Percentiles rank a stretch among this genome's conserved stretches.
Conservation (phyloP, 1,140 invertebrate species). For the Bradynema listronoti region DNA sequence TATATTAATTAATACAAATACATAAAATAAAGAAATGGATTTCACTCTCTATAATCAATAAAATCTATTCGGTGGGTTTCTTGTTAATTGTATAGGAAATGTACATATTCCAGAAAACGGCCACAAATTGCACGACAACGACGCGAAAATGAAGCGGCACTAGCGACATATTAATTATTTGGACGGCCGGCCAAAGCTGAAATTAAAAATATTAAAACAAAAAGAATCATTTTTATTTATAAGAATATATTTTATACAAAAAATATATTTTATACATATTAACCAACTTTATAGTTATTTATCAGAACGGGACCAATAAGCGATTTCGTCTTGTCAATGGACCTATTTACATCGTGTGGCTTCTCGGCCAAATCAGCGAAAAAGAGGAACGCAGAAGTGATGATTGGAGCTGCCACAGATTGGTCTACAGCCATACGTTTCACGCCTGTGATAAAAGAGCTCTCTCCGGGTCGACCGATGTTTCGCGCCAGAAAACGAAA, state of each 20-base stretch:
- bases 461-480: neutral
- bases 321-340: constrained; percentile 17
- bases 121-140: constrained; percentile 37
- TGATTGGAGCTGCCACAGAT: constrained; percentile 19
- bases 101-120: constrained; percentile 40
- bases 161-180: constrained; percentile 37
- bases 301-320: constrained; percentile 29
- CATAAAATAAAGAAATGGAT: neutral
- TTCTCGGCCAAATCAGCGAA: constrained; percentile 26
- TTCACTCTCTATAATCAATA: neutral
- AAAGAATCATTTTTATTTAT: constrained; percentile 2
- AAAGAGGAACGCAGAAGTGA: constrained; percentile 29
- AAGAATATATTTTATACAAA: constrained; percentile 4
- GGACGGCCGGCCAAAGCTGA: constrained; percentile 41
- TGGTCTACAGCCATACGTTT: constrained; percentile 29
- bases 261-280: neutral
- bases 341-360: constrained; percentile 9
- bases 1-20: neutral
- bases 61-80: too few relatives aligned
- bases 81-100: constrained; percentile 30
- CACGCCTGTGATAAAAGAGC: constrained; percentile 21
- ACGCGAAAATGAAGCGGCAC: constrained; percentile 36
- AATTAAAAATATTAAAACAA: constrained; percentile 4
- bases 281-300: constrained; percentile 35
- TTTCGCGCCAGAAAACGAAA: constrained; percentile 23